phyloP scores from a whole-genome alignment of 2,113 vertebrate genomes.

The Pristiophorus japonicus region DNA sequence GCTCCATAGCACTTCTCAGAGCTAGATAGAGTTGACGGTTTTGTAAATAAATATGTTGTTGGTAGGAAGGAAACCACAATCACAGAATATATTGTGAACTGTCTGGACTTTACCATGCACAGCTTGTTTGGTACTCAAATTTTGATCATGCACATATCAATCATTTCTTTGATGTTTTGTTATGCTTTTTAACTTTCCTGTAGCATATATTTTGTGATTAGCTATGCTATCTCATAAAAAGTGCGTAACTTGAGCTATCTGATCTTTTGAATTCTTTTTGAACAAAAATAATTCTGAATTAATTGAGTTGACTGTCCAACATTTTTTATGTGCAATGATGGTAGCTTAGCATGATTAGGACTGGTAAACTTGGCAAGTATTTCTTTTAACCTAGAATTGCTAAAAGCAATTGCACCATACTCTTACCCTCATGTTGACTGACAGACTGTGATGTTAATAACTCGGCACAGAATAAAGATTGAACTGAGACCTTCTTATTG shows the following conservation, averaged over 20 bases:
- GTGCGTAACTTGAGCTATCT: neutral
- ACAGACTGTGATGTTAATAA: neutral
- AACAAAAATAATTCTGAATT: neutral
- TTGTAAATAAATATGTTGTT: neutral
- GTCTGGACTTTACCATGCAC: neutral
- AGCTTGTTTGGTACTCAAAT: neutral
- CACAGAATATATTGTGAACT: neutral
- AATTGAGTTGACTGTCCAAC: neutral
- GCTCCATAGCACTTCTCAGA: neutral
- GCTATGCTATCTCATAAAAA: neutral
- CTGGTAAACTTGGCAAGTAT: neutral
- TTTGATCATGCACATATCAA: neutral
- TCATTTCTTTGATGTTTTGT: neutral
- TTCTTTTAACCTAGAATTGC: neutral
- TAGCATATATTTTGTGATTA: neutral
- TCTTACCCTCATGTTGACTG: neutral
- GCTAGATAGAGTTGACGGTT: neutral
- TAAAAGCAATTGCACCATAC: neutral
- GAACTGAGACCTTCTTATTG: neutral
- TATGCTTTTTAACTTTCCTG: neutral
- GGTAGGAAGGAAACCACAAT: neutral
- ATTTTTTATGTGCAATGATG: neutral
- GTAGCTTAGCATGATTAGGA: neutral
- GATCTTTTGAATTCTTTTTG: neutral
- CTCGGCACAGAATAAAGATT: neutral